Conservation (phyloP, 2,888 invertebrate genomes). For the Stenoptilia bipunctidactyla region DNA sequence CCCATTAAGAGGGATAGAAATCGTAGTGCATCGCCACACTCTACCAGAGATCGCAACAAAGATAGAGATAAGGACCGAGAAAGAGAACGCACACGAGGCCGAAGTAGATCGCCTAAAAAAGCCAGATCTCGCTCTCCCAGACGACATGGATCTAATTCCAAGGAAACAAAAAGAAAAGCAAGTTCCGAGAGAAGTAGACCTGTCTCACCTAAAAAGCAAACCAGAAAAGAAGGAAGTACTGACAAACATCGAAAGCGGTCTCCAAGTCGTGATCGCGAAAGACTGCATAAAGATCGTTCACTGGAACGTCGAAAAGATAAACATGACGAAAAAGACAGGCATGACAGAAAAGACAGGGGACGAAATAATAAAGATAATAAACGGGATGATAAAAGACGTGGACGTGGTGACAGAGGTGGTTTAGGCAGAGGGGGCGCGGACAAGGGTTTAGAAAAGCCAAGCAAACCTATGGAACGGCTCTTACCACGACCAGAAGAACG, state of each 20-base stretch:
- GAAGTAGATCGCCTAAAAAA: slow-evolving; percentile 62
- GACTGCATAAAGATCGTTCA: slow-evolving; percentile 61
- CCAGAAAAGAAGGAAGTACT: slow-evolving; percentile 45
- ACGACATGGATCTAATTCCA: slow-evolving; percentile 43
- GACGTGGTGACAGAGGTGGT: slow-evolving; percentile 58
- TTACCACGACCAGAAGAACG: slow-evolving; percentile 75
- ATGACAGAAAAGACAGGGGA: slow-evolving; percentile 79
- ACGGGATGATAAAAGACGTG: slow-evolving; percentile 65
- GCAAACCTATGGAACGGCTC: slow-evolving; percentile 73
- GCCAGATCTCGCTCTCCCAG: slow-evolving; percentile 57
- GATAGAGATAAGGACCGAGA: slow-evolving; percentile 58
- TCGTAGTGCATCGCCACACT: slow-evolving; percentile 48
- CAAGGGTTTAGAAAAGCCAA: slow-evolving; percentile 74
- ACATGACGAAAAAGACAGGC: slow-evolving; percentile 69
- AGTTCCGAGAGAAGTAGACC: slow-evolving; percentile 62
- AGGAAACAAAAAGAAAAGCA: slow-evolving; percentile 54
- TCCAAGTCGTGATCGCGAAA: slow-evolving; percentile 61
- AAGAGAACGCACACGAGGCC: slow-evolving; percentile 57
- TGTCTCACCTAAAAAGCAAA: slow-evolving; percentile 59
- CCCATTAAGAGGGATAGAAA: slow-evolving; percentile 56
- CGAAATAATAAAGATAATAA: slow-evolving; percentile 73
- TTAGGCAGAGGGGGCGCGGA: slow-evolving; percentile 49
- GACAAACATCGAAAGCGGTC: slow-evolving; percentile 56
- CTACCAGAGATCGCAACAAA: slow-evolving; percentile 55
- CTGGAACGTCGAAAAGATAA: slow-evolving; percentile 64